These are phyloP conservation scores for Enhydra lutris DNA, from an alignment of 2,113 vertebrate genomes.

Conservation along the genomic window DNA sequence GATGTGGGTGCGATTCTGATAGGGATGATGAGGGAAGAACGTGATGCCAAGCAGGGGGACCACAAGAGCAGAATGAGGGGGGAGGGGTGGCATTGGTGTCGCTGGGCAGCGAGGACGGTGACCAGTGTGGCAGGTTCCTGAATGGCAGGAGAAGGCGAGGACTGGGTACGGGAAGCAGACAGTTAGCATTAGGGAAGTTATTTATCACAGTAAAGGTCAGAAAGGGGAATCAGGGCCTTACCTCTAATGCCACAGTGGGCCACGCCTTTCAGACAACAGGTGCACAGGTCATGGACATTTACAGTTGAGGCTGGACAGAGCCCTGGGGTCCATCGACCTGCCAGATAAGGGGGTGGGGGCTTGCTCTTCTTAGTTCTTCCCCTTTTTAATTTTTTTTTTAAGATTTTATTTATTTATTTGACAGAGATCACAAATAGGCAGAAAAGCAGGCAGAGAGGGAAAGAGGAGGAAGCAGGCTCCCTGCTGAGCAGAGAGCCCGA, in stretches of 20 bases:
- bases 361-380: not conserved
- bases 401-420: too few species aligned
- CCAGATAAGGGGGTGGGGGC: fast-evolving
- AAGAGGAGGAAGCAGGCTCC: too few species aligned
- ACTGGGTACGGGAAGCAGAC: not conserved
- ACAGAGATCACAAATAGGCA: too few species aligned
- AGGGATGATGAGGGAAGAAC: not conserved
- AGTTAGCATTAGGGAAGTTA: not conserved
- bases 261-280: not conserved
- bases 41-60: not conserved
- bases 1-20: not conserved
- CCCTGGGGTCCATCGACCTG: not conserved
- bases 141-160: not conserved
- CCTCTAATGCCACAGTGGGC: not conserved
- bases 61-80: not conserved
- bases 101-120: not conserved
- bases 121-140: too few species aligned
- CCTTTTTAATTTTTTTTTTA: not conserved
- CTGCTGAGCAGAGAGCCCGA: too few species aligned
- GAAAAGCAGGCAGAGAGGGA: too few species aligned
- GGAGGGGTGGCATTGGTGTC: not conserved
- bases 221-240: not conserved
- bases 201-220: not conserved
- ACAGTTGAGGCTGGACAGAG: not conserved
- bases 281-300: not conserved